phyloP scores from a whole-genome alignment of 2,113 vertebrate species.

The Cynoglossus semilaevis region DNA sequence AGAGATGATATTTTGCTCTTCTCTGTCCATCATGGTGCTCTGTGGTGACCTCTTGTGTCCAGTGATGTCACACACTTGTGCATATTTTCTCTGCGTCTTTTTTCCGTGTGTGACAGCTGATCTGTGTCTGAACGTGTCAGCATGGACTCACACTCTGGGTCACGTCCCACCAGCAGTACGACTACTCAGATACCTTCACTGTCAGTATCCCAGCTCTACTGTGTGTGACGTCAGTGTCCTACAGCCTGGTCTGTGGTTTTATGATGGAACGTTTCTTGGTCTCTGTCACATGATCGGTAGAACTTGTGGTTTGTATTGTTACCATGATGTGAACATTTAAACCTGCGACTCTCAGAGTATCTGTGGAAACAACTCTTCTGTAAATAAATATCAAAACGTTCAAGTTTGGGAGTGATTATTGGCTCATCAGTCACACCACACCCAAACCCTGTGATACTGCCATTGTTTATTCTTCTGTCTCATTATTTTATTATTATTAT shows the following conservation, averaged over 20 bases:
- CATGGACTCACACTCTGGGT: constrained; percentile 32
- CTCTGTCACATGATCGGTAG: constrained; percentile 36
- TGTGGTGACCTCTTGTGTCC: constrained; percentile 52
- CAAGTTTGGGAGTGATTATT: constrained; percentile 5
- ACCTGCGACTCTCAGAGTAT: constrained; percentile 44
- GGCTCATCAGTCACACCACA: background rate
- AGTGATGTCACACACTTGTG: constrained; percentile 52
- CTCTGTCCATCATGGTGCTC: constrained; percentile 57
- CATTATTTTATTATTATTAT: background rate
- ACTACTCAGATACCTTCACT: constrained; percentile 32
- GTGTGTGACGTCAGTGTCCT: constrained; percentile 37
- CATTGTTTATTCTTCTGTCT: too few relatives aligned
- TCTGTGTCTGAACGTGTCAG: constrained; percentile 29
- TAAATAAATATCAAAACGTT: constrained; percentile 69
- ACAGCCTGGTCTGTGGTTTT: constrained; percentile 15
- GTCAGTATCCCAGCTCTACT: too few relatives aligned
- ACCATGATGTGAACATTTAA: constrained; percentile 58
- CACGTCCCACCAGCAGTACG: constrained; percentile 39
- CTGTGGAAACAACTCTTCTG: constrained; percentile 65
- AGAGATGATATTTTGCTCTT: constrained; percentile 33
- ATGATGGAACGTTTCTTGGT: constrained; percentile 45
- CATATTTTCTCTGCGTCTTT: constrained; percentile 11
- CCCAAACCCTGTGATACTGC: too few relatives aligned
- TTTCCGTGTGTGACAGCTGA: constrained; percentile 25
- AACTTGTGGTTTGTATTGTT: constrained; percentile 58